Conservation (phyloP, 2,113 vertebrate genomes). For the Riparia riparia region DNA sequence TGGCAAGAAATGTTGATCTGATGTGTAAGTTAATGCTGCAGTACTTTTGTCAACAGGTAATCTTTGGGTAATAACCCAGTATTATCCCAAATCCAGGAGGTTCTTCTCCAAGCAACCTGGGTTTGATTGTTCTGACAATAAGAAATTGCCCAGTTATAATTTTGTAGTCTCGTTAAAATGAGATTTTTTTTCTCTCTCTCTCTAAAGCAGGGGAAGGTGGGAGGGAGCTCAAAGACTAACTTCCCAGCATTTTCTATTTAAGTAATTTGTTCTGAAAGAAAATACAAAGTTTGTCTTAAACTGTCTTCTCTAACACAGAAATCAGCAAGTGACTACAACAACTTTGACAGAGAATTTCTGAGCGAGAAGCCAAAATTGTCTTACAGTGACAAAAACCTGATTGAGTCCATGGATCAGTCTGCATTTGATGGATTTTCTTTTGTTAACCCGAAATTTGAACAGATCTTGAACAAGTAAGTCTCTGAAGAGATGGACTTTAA, state of each 20-base stretch:
- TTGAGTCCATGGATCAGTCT: slow-evolving; percentile 96
- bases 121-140: not conserved
- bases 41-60: not conserved
- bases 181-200: not conserved
- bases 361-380: slow-evolving; percentile 94
- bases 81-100: not conserved
- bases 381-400: slow-evolving; percentile 93
- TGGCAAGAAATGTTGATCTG: not conserved
- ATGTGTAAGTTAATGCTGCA: not conserved
- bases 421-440: slow-evolving; percentile 95
- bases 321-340: slow-evolving; percentile 90
- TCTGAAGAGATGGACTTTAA: not conserved
- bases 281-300: not conserved
- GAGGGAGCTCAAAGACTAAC: not conserved
- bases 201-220: not conserved
- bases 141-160: not conserved
- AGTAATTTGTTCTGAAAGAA: not conserved
- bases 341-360: slow-evolving; percentile 97
- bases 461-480: slow-evolving; percentile 82
- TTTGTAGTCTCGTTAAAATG: accelerated
- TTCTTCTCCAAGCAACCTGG: not conserved
- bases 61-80: not conserved
- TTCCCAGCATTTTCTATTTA: not conserved
- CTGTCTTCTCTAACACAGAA: slow-evolving; percentile 77
- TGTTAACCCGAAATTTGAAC: slow-evolving; percentile 90